phyloP scores from a whole-genome alignment of 2,797 vertebrate genomes.

The Corythornis leucogaster region DNA sequence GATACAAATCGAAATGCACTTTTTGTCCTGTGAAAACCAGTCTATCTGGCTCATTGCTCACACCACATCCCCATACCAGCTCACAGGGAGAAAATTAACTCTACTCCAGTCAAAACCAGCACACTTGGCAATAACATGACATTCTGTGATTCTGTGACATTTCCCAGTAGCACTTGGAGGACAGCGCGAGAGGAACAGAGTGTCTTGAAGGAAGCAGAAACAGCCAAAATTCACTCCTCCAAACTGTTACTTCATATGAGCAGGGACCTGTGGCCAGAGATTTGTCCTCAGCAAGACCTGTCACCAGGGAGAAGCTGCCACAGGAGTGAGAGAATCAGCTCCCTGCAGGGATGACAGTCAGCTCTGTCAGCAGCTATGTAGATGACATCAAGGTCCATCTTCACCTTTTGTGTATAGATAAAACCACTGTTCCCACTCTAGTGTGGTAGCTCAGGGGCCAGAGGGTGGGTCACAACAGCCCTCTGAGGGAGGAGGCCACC shows the following conservation, averaged over 20 bases:
- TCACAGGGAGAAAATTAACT: too few species aligned
- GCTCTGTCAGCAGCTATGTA: not conserved
- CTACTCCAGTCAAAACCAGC: not conserved
- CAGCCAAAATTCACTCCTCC: not conserved
- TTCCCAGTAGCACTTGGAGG: not conserved
- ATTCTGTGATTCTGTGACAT: too few species aligned
- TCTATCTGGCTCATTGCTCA: too few species aligned
- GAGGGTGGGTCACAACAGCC: not conserved
- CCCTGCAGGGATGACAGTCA: not conserved
- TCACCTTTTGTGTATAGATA: fast-evolving
- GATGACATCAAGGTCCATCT: fast-evolving
- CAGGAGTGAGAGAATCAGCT: not conserved
- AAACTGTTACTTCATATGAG: not conserved
- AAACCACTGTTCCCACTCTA: not conserved
- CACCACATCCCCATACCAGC: too few species aligned
- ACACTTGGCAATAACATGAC: not conserved
- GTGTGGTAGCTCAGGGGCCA: not conserved
- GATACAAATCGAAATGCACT: too few species aligned
- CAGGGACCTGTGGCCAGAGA: not conserved
- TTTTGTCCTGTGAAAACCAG: too few species aligned
- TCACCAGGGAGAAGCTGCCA: not conserved
- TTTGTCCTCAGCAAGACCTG: not conserved
- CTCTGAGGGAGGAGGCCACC: not conserved
- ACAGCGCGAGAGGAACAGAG: fast-evolving
- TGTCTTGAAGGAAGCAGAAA: not conserved